Conservation (phyloP, 2,113 vertebrate genomes). For the Embiotoca jacksoni region DNA sequence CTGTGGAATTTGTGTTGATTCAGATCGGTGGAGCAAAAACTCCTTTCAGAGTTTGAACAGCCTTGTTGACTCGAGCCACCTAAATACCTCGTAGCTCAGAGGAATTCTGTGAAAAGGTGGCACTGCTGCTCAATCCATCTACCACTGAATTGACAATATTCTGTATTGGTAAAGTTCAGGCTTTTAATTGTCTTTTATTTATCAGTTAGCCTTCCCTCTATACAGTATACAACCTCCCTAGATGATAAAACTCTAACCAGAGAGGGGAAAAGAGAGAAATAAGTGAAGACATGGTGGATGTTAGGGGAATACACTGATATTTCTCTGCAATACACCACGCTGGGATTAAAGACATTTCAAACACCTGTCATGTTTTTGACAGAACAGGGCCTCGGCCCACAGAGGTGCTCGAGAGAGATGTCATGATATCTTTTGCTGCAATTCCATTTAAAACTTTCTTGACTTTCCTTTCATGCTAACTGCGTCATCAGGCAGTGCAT, state of each 20-base stretch:
- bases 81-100: no score
- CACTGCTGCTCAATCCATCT: no score
- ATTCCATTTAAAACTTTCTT: constrained; percentile 18
- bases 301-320: constrained; percentile 11
- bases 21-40: constrained; percentile 19
- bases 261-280: constrained; percentile 7
- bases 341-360: constrained; percentile 51
- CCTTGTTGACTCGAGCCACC: neutral
- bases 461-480: constrained; percentile 7
- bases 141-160: no score
- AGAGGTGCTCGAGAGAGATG: constrained; percentile 5
- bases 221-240: neutral
- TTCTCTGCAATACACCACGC: constrained; percentile 1
- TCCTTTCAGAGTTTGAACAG: constrained; percentile 11
- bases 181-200: neutral
- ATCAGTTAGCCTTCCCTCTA: constrained; percentile 25
- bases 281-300: constrained; percentile 14
- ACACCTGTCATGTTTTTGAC: constrained; percentile 48
- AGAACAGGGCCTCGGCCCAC: constrained; percentile 43
- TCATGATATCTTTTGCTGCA: constrained; percentile 21
- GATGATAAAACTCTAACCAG: constrained; percentile 23
- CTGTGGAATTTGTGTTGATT: no score
- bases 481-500: constrained; percentile 14
- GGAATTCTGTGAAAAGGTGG: no score
- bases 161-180: no score